Evolutionary conservation across 1,140 invertebrate species (phyloP).

Genomic region (Brachionus asplanchnoidis): DNA sequence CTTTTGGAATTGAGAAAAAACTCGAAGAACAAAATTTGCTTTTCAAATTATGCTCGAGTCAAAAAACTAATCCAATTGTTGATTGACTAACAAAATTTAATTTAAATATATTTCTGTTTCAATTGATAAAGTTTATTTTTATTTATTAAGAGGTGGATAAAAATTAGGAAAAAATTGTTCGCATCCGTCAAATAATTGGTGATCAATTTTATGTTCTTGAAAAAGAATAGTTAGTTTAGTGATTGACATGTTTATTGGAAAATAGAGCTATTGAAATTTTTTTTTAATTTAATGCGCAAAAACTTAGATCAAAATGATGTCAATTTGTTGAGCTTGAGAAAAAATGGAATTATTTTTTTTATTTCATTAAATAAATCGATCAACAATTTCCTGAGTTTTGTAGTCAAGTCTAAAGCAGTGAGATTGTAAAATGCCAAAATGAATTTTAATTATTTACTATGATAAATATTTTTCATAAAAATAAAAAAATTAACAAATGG

Average conservation of each 20-base stretch:
- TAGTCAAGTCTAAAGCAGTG: not conserved
- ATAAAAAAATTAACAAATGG: too few relatives aligned
- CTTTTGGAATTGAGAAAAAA: not conserved
- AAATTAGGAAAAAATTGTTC: too few relatives aligned
- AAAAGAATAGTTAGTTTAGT: not conserved
- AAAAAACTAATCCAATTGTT: not conserved
- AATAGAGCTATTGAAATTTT: not conserved
- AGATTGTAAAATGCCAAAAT: not conserved
- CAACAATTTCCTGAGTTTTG: not conserved
- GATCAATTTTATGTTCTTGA: not conserved
- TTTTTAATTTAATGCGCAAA: not conserved
- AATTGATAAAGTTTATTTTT: not conserved
- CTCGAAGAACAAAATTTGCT: not conserved
- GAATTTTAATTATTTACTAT: not conserved
- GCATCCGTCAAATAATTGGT: too few relatives aligned
- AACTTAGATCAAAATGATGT: not conserved
- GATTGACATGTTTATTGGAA: not conserved
- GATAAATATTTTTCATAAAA: too few relatives aligned
- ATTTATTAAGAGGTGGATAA: not conserved
- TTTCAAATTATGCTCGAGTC: not conserved
- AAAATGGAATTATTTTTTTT: not conserved
- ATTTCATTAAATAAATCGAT: not conserved
- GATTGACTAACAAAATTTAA: not conserved
- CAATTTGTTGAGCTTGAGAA: not conserved
- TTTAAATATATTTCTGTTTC: too few relatives aligned